Evolutionary conservation across 2,113 vertebrate species (phyloP).

Genomic region (Brachyistius frenatus): DNA sequence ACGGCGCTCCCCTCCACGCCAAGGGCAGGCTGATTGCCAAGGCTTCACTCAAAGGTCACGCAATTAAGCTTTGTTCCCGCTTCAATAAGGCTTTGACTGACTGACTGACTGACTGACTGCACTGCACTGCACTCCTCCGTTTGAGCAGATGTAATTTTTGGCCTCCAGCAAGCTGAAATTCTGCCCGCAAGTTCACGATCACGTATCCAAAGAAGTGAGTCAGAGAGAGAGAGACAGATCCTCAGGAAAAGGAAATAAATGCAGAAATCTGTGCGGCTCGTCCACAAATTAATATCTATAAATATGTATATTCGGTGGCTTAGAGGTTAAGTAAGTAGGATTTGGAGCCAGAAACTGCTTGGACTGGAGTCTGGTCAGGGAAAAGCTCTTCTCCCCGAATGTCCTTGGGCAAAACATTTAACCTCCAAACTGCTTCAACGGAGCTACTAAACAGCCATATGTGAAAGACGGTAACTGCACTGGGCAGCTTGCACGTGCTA

Average conservation of each 20-base stretch:
- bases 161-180: constrained; percentile 38
- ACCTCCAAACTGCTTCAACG: constrained; percentile 30
- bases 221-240: constrained; percentile 3
- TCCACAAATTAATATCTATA: constrained; percentile 29
- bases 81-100: constrained; percentile 74
- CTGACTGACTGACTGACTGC: constrained; percentile 24
- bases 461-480: not conserved
- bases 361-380: constrained; percentile 4
- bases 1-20: constrained; percentile 61
- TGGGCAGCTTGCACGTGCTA: not conserved
- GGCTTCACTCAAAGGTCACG: constrained; percentile 77
- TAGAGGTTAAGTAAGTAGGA: constrained; percentile 25
- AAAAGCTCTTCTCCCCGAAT: constrained; percentile 5
- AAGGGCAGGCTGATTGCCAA: constrained; percentile 78
- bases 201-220: constrained; percentile 34
- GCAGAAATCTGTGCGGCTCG: constrained; percentile 4
- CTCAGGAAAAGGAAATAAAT: not conserved
- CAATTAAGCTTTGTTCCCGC: constrained; percentile 79
- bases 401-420: constrained; percentile 34
- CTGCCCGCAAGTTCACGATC: constrained; percentile 33
- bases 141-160: constrained; percentile 75
- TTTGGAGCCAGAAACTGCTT: constrained; percentile 16
- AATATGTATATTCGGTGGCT: constrained; percentile 26
- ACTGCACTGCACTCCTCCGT: constrained; percentile 25
- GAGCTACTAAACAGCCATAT: constrained; percentile 10